These are phyloP conservation scores for Bibio marci DNA, from an alignment of 2,888 invertebrate genomes.

Conservation along the genomic window DNA sequence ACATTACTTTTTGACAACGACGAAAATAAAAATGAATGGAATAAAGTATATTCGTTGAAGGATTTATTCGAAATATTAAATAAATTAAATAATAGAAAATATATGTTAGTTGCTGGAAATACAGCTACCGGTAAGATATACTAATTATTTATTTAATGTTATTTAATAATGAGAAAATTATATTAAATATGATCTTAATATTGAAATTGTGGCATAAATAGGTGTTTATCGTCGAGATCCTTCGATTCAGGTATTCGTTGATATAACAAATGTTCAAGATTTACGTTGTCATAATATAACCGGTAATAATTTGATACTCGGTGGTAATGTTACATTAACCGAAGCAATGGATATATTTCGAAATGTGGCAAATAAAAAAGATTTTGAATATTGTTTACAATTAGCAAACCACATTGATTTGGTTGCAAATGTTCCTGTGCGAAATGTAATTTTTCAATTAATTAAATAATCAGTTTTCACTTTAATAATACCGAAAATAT, in stretches of 20 bases:
- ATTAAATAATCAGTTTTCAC: too few species aligned
- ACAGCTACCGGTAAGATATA: constrained; percentile 45
- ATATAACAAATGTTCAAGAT: constrained; percentile 40
- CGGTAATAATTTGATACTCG: constrained; percentile 34
- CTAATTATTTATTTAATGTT: too few species aligned
- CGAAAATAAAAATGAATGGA: constrained; percentile 32
- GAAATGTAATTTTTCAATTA: constrained; percentile 54
- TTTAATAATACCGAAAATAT: too few species aligned
- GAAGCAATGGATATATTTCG: constrained; percentile 28
- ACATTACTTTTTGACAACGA: too few species aligned
- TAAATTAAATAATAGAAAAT: constrained; percentile 28
- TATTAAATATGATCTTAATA: constrained; percentile 17
- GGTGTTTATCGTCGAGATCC: constrained; percentile 23
- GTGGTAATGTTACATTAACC: constrained; percentile 38
- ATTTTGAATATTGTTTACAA: constrained; percentile 40
- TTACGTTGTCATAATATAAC: constrained; percentile 29
- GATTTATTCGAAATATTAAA: constrained; percentile 34
- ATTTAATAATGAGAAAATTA: background rate
- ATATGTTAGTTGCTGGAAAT: constrained; percentile 55
- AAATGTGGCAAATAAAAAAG: constrained; percentile 18
- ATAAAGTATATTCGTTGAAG: constrained; percentile 31
- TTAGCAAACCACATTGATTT: constrained; percentile 49
- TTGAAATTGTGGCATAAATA: too few species aligned
- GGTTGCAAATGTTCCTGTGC: constrained; percentile 52
- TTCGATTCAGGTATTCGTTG: constrained; percentile 37